phyloP scores from a whole-genome alignment of 2,888 invertebrate species.

The Drepanosiphum platanoidis region DNA sequence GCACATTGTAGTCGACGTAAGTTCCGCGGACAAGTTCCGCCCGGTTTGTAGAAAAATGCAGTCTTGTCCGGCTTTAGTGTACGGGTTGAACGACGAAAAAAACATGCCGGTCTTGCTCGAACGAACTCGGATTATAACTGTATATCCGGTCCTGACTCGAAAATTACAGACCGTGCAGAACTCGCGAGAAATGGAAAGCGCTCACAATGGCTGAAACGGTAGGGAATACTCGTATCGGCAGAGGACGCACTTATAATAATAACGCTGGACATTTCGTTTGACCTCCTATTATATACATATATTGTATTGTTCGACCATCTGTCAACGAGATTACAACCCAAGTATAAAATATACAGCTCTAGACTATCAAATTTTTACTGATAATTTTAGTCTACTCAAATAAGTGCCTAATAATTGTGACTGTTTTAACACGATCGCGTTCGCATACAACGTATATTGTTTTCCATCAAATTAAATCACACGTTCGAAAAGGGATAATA shows the following conservation, averaged over 20 bases:
- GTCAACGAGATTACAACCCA: not conserved
- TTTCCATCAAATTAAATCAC: too few species aligned
- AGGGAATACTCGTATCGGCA: not conserved
- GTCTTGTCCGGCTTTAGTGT: conserved; percentile 28
- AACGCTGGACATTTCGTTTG: not conserved
- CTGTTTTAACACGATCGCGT: too few species aligned
- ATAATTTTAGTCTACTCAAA: not conserved
- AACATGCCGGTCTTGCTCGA: conserved; percentile 38
- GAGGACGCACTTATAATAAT: not conserved
- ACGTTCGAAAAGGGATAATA: too few species aligned
- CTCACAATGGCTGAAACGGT: not conserved
- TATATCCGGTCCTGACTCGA: conserved; percentile 55
- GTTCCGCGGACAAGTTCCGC: conserved; percentile 1
- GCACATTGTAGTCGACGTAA: not conserved
- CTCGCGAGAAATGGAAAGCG: conserved; percentile 38
- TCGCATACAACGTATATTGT: too few species aligned
- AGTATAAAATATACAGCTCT: not conserved
- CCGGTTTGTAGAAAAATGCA: conserved; percentile 48
- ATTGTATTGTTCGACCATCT: not conserved
- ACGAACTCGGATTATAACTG: conserved; percentile 46
- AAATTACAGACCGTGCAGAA: conserved; percentile 54
- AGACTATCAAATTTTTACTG: not conserved
- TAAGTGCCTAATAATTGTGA: not conserved
- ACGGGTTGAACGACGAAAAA: conserved; percentile 1
- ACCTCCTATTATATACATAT: not conserved